Percentiles rank a stretch among this genome's conserved stretches.
Evolutionary conservation across 2,888 invertebrate genomes (phyloP).

Genomic region (Galerucella calmariensis): DNA sequence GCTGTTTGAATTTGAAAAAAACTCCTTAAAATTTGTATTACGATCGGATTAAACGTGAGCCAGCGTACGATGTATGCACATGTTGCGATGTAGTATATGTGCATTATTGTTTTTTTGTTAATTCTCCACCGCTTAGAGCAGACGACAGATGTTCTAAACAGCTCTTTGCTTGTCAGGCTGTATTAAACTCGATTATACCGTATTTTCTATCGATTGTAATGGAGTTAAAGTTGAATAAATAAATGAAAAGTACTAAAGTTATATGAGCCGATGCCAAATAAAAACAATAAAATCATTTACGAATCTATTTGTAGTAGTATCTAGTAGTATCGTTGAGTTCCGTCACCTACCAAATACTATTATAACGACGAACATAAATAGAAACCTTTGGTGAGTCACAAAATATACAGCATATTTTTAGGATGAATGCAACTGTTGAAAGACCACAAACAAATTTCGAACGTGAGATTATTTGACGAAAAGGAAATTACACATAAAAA

Average conservation of each 20-base stretch:
- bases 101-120: constrained; percentile 28
- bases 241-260: not conserved
- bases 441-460: not conserved
- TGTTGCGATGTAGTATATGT: constrained; percentile 26
- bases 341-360: constrained; percentile 15
- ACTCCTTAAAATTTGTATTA: not conserved
- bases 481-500: too few relatives aligned
- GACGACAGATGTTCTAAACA: constrained; percentile 29
- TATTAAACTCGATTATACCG: constrained; percentile 8
- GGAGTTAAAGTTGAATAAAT: not conserved
- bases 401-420: not conserved
- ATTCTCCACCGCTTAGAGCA: constrained; percentile 16
- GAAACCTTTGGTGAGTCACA: not conserved
- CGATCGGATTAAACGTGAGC: not conserved
- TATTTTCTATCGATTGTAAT: not conserved
- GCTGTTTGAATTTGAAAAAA: too few relatives aligned
- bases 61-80: constrained; percentile 19
- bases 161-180: constrained; percentile 10
- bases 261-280: not conserved
- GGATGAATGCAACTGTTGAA: not conserved
- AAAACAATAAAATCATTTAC: constrained; percentile 12
- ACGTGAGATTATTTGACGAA: not conserved
- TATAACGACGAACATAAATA: constrained; percentile 8
- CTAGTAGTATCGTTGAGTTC: constrained; percentile 6
- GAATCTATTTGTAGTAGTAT: constrained; percentile 5